phyloP scores from a whole-genome alignment of 1,140 invertebrate species.

The Caenorhabditis tropicalis region DNA sequence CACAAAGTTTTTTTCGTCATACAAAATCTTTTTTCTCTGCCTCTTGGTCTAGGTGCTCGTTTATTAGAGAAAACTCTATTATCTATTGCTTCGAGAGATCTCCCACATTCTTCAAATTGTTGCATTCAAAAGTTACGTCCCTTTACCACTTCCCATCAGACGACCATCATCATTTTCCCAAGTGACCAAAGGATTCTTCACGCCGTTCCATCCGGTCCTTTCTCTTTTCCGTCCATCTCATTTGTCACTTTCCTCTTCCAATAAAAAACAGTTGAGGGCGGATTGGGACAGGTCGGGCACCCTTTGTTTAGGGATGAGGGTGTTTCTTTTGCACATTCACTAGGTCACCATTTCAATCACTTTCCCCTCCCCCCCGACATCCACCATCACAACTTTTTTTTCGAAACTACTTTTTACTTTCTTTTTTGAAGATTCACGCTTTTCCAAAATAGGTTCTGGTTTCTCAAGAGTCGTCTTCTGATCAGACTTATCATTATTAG shows the following conservation, averaged over 20 bases:
- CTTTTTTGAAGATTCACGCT: too few species aligned
- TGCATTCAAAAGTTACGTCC: neutral
- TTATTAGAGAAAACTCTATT: too few species aligned
- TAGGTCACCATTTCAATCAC: slow-evolving; percentile 25
- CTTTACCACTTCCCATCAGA: neutral
- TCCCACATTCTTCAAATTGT: neutral
- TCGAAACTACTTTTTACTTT: too few species aligned
- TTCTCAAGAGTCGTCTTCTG: too few species aligned
- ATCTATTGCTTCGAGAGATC: too few species aligned
- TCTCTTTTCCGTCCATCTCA: neutral
- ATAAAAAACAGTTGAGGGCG: slow-evolving; percentile 45
- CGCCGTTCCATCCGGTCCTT: slow-evolving; percentile 23
- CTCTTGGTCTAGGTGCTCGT: too few species aligned
- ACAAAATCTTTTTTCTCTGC: too few species aligned
- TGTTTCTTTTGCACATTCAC: slow-evolving; percentile 9
- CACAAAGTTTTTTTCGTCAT: too few species aligned
- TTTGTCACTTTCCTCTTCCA: slow-evolving; percentile 24
- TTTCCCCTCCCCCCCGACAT: neutral
- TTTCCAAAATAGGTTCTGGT: too few species aligned
- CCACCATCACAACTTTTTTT: neutral
- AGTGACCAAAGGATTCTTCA: neutral
- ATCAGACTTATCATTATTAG: too few species aligned
- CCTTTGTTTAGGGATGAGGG: slow-evolving; percentile 23
- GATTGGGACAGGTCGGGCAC: neutral
- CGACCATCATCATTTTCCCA: slow-evolving; percentile 3